These are phyloP conservation scores for Schizotus pectinicornis DNA, from an alignment of 2,888 invertebrate species.

Conservation along the genomic window DNA sequence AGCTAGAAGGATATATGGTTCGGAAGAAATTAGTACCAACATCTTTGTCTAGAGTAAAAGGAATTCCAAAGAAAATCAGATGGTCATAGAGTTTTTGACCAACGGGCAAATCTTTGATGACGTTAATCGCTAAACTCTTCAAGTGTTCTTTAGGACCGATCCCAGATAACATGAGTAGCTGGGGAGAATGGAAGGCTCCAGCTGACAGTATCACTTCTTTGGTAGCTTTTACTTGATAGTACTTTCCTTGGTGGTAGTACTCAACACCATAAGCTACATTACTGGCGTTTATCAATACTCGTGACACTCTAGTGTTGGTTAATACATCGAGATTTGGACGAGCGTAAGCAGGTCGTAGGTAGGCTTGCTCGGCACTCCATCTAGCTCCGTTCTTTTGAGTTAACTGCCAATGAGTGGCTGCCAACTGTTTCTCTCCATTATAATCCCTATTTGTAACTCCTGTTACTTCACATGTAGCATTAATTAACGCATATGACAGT, in stretches of 20 bases:
- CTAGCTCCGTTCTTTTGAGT: slow-evolving; percentile 65
- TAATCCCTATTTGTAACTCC: slow-evolving; percentile 73
- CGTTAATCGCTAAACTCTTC: slow-evolving; percentile 1
- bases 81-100: slow-evolving; percentile 18
- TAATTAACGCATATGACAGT: slow-evolving; percentile 63
- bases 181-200: slow-evolving; percentile 86
- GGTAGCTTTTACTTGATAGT: slow-evolving; percentile 61
- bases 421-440: slow-evolving; percentile 66
- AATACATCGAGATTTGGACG: slow-evolving; percentile 71
- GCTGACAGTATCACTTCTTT: slow-evolving; percentile 86
- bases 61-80: slow-evolving; percentile 1
- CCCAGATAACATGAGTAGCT: slow-evolving; percentile 80
- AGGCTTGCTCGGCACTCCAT: slow-evolving; percentile 69
- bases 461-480: slow-evolving; percentile 64
- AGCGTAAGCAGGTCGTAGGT: slow-evolving; percentile 64
- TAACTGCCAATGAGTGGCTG: slow-evolving; percentile 66
- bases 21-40: slow-evolving; percentile 32
- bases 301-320: slow-evolving; percentile 65
- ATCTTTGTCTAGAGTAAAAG: slow-evolving; percentile 40
- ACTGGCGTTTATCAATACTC: slow-evolving; percentile 66
- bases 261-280: slow-evolving; percentile 73
- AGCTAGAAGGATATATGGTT: no score
- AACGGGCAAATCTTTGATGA: slow-evolving; percentile 16
- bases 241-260: slow-evolving; percentile 61
- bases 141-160: slow-evolving; percentile 13